Conservation (phyloP, 2,888 invertebrate genomes). For the Sesia apiformis region DNA sequence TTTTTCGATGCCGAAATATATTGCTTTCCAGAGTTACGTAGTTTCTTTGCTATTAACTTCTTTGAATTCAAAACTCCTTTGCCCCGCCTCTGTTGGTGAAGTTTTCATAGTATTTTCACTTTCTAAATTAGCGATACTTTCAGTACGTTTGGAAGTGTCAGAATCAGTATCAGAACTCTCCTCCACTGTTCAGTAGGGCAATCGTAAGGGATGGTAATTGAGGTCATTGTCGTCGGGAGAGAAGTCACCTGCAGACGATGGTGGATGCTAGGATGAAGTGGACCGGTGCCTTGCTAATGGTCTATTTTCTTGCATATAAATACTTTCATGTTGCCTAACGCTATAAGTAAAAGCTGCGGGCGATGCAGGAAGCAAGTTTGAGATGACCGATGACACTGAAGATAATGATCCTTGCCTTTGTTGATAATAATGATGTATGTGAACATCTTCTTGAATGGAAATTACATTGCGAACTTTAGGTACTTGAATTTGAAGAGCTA, state of each 20-base stretch:
- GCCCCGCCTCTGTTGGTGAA: no score
- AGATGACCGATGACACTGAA: neutral
- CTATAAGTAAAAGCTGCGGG: neutral
- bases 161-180: neutral
- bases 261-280: no score
- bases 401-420: neutral
- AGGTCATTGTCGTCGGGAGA: neutral
- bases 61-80: no score
- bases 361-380: neutral
- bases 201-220: neutral
- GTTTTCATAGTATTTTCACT: no score
- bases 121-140: no score
- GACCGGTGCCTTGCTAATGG: no score
- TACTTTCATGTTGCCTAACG: no score
- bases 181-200: neutral
- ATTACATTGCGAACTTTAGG: neutral
- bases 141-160: neutral
- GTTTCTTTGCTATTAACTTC: no score
- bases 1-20: no score
- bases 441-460: neutral
- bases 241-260: no score
- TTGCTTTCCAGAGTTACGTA: no score
- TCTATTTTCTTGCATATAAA: no score
- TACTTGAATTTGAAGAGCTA: neutral
- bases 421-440: neutral